These are phyloP conservation scores for Eupithecia dodoneata DNA, from an alignment of 2,888 invertebrate species.

Conservation along the genomic window DNA sequence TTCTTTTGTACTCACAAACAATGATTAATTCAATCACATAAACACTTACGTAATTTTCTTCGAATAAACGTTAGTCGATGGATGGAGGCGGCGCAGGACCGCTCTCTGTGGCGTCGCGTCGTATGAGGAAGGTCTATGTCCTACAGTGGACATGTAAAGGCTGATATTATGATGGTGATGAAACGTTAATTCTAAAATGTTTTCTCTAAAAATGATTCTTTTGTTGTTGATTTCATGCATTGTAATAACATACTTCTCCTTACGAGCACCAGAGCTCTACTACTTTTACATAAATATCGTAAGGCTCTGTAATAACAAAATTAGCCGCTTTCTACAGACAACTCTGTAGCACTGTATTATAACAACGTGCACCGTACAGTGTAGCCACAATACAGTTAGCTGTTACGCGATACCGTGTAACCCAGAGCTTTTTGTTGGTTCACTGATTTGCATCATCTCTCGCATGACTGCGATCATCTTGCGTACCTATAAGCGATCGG, in stretches of 20 bases:
- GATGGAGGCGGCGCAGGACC: no score
- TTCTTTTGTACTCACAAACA: no score
- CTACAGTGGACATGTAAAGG: no score
- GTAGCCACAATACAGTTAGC: conserved; percentile 17
- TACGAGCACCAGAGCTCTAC: not conserved
- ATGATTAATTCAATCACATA: no score
- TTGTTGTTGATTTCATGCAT: not conserved
- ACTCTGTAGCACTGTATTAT: not conserved
- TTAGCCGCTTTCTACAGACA: not conserved
- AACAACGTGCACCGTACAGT: conserved; percentile 10
- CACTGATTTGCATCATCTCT: conserved; percentile 22
- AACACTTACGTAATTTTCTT: no score
- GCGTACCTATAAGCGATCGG: not conserved
- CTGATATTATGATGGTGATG: no score
- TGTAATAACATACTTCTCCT: not conserved
- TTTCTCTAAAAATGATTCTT: not conserved
- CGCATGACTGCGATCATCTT: conserved; percentile 8
- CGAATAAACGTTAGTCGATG: no score
- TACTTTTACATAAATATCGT: not conserved
- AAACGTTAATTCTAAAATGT: no score
- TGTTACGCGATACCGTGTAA: conserved; percentile 20
- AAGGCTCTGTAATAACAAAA: not conserved
- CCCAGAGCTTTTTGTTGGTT: conserved; percentile 19
- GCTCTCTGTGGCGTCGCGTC: no score
- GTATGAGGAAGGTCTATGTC: no score